Evolutionary conservation across 2,888 invertebrate species (phyloP), one percentile per base, ranked within the genome.

Genomic region (Boloria euphrosyne): DNA sequence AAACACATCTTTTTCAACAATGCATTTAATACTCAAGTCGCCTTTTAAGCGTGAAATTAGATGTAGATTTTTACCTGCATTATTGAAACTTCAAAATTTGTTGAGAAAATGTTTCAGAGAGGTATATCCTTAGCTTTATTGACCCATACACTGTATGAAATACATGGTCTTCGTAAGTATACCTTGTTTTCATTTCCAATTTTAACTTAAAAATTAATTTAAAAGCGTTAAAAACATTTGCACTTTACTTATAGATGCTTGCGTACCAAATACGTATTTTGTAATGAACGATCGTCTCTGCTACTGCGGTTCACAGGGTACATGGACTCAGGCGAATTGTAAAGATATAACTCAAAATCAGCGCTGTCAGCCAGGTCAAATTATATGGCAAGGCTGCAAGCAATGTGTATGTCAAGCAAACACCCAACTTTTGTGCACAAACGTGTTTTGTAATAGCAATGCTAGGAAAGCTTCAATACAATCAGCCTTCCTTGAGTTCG

Each of bases 321-420:
- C 71, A 54, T 87, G 85, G 83, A 80, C 74, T 51, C 84, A 87
- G 50, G 70, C 76, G 0, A 78, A 79, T 66, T 91, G 90, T 74
- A 75, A 79, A 38, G 54, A 67, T 17, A 75, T 79, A 54, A 73
- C 71, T 2, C 80, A 81, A 3, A 81, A 79, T 3, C 79, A 82
- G 7, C 65, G 70, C 2, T 91, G 91, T 71, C 74, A 76, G 31
- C 81, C 86, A 0, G 90, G 89, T 0, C 81, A 86, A 67, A 76
- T 89, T 4, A 75, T 83, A 22, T 83, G 83, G 82, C 83, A 86
- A 53, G 88, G 85, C 62, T 90, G 90, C 71, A 83, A 78, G 18
- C 84, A 85, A 70, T 91, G 91, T 67, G 79, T 85, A 62, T 91
- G 91, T 61, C 85, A 85, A 69, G 80, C 83, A 38, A 83, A 84